These are phyloP conservation scores for Pollicipes pollicipes DNA, from an alignment of 1,140 invertebrate genomes.

Conservation along the genomic window DNA sequence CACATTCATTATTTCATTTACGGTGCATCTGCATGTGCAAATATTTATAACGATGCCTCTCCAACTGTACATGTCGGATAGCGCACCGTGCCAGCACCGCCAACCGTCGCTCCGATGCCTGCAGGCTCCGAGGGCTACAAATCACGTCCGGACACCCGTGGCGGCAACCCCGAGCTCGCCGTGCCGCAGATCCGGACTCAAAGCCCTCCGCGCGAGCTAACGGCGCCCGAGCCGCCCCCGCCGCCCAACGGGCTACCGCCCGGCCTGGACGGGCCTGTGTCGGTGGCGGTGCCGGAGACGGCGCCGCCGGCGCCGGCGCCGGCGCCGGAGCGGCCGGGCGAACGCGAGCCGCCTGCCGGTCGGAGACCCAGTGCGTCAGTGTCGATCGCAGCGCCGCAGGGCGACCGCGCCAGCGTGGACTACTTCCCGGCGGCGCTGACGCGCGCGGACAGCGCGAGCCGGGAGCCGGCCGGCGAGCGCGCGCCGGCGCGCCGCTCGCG, in stretches of 20 bases:
- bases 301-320: too few species aligned
- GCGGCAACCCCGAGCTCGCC: neutral
- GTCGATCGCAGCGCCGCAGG: conserved; percentile 22
- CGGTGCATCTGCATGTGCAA: too few species aligned
- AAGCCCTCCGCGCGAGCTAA: neutral
- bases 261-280: neutral
- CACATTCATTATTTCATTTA: too few species aligned
- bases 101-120: too few species aligned
- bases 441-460: conserved; percentile 24
- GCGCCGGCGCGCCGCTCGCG: conserved; percentile 15
- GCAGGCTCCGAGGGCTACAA: neutral
- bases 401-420: conserved; percentile 25
- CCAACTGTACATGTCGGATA: too few species aligned
- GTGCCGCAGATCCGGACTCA: neutral
- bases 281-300: neutral
- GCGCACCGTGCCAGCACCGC: too few species aligned
- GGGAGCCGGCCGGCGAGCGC: conserved; percentile 15
- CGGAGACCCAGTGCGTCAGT: too few species aligned
- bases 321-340: neutral
- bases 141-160: neutral
- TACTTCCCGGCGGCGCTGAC: conserved; percentile 24
- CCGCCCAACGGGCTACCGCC: neutral
- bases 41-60: too few species aligned
- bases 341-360: too few species aligned
- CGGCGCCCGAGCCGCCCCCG: too few species aligned